Percentiles rank a stretch among this genome's conserved stretches.
Conservation (phyloP, 1,140 invertebrate genomes). For the Drosophila murphyi region DNA sequence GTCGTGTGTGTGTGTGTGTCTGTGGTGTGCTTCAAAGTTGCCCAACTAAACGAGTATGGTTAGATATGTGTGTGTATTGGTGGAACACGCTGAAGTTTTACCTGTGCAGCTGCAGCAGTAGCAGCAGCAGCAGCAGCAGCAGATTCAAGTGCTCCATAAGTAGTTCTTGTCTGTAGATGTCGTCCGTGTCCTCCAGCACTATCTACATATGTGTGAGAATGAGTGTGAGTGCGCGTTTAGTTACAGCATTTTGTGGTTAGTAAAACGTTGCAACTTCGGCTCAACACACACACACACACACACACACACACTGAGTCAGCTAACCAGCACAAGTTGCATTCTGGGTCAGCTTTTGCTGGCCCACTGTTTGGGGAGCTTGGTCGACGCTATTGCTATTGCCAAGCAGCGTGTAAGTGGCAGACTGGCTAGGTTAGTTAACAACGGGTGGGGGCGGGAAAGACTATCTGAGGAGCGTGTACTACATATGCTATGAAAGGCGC, state of each 20-base stretch:
- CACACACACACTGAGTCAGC: constrained; percentile 34
- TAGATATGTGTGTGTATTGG: constrained; percentile 16
- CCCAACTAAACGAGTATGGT: constrained; percentile 54
- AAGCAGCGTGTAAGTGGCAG: constrained; percentile 48
- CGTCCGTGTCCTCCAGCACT: constrained; percentile 43
- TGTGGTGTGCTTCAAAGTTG: constrained; percentile 37
- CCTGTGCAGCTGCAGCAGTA: constrained; percentile 25
- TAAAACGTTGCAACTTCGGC: constrained; percentile 70
- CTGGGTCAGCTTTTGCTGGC: constrained; percentile 67
- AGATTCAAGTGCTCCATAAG: constrained; percentile 68
- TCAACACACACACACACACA: constrained; percentile 27
- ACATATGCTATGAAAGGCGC: constrained; percentile 48
- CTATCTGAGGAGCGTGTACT: constrained; percentile 16
- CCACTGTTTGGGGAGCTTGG: constrained; percentile 40
- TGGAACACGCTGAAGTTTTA: constrained; percentile 35
- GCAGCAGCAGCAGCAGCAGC: constrained; percentile 18
- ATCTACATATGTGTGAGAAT: constrained; percentile 23
- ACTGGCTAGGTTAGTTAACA: background rate
- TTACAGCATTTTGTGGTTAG: constrained; percentile 80
- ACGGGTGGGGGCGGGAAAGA: background rate
- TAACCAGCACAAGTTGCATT: constrained; percentile 76
- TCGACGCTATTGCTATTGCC: constrained; percentile 1
- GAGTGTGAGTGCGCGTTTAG: constrained; percentile 63
- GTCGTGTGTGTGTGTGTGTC: constrained; percentile 16
- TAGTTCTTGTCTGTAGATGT: constrained; percentile 45